phyloP scores from a whole-genome alignment of 2,888 invertebrate genomes.

The Apodemia zela region DNA sequence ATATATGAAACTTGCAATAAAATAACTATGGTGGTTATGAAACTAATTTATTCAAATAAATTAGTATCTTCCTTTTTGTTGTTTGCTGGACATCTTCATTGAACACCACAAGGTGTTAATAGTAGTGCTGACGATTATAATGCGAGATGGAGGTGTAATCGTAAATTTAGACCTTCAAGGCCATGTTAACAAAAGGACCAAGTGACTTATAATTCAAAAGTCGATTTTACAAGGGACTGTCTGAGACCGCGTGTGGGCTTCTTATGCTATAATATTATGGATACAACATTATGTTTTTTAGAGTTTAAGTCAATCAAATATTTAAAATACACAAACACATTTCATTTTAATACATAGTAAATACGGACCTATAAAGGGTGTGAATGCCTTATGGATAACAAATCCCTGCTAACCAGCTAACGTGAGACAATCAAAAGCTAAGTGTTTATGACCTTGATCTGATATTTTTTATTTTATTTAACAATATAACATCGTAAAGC shows the following conservation, averaged over 20 bases:
- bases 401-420: no score
- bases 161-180: slow-evolving; percentile 74
- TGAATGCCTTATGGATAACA: no score
- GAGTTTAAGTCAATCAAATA: no score
- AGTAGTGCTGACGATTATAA: slow-evolving; percentile 68
- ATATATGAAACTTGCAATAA: not conserved
- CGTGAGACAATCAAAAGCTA: no score
- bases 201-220: slow-evolving; percentile 68
- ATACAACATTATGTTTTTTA: slow-evolving; percentile 32
- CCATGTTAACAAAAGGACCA: slow-evolving; percentile 64
- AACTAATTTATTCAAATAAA: not conserved
- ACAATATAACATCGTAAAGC: no score
- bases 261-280: slow-evolving; percentile 38
- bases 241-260: slow-evolving; percentile 73
- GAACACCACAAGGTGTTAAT: slow-evolving; percentile 68
- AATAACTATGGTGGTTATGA: not conserved
- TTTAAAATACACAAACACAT: no score
- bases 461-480: no score
- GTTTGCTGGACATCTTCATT: slow-evolving; percentile 56
- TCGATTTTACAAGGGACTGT: slow-evolving; percentile 76
- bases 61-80: not conserved
- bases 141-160: slow-evolving; percentile 54
- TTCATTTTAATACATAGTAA: no score
- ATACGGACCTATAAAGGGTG: no score
- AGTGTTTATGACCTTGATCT: no score